A percentile compares a stretch with the other conserved stretches of the same genome.
Conservation (phyloP, 2,113 vertebrate genomes). For the Tetrao urogallus region DNA sequence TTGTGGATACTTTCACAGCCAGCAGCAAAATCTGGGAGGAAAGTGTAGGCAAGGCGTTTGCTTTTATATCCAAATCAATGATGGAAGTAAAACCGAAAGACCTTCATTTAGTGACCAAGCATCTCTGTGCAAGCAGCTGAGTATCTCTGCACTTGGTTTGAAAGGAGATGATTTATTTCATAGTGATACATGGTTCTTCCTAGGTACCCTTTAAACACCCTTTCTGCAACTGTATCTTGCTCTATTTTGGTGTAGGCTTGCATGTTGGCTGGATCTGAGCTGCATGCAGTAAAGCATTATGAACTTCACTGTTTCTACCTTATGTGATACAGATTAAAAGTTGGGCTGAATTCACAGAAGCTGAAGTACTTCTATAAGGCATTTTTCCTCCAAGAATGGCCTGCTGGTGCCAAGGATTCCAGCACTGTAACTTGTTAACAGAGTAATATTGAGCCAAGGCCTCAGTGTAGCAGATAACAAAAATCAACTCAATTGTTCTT, state of each 20-base stretch:
- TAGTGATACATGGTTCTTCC: not conserved
- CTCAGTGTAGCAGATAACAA: not conserved
- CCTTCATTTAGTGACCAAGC: not conserved
- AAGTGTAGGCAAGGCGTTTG: not conserved
- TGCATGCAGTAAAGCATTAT: not conserved
- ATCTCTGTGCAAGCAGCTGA: not conserved
- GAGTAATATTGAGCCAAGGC: not conserved
- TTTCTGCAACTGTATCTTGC: not conserved
- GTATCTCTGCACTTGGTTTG: not conserved
- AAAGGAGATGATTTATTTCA: not conserved
- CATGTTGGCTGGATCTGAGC: not conserved
- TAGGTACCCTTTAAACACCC: not conserved
- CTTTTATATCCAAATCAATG: not conserved
- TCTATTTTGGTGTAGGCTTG: not conserved
- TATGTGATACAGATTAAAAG: not conserved
- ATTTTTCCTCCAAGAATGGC: not conserved
- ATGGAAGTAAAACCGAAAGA: not conserved
- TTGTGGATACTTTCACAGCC: not conserved
- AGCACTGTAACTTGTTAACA: slow-evolving; percentile 18
- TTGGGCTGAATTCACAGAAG: slow-evolving; percentile 33
- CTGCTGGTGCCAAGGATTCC: not conserved
- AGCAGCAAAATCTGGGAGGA: not conserved
- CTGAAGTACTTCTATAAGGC: not conserved
- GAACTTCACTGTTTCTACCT: not conserved
- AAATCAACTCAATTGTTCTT: not conserved